Evolutionary conservation across 2,888 invertebrate genomes (phyloP).

Genomic region (Liodrosophila aerea): DNA sequence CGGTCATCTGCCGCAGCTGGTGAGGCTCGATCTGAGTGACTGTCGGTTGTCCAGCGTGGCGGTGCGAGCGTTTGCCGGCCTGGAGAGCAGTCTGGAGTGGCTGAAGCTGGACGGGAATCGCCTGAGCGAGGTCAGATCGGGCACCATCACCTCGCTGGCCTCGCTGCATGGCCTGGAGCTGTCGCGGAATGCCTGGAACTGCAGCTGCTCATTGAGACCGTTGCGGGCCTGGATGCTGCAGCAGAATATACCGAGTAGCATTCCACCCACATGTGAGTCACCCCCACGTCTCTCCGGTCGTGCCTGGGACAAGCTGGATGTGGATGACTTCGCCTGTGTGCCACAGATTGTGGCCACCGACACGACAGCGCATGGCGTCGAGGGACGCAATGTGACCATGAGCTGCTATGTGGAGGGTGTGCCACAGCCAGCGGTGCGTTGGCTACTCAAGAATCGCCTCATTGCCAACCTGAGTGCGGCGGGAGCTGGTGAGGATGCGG

Average conservation of each 20-base stretch:
- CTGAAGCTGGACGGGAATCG: slow-evolving; percentile 90
- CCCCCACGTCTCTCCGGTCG: slow-evolving; percentile 86
- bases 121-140: slow-evolving; percentile 86
- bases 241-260: slow-evolving; percentile 89
- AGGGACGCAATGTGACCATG: slow-evolving; percentile 89
- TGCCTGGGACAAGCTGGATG: slow-evolving; percentile 89
- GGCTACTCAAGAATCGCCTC: slow-evolving; percentile 88
- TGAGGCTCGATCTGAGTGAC: slow-evolving; percentile 88
- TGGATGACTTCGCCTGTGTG: slow-evolving; percentile 91
- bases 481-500: slow-evolving; percentile 65
- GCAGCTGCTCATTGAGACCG: slow-evolving; percentile 89
- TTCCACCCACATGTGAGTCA: slow-evolving; percentile 87
- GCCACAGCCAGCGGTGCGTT: slow-evolving; percentile 88
- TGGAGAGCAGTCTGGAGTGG: slow-evolving; percentile 89
- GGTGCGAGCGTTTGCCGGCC: slow-evolving; percentile 87
- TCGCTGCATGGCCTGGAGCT: slow-evolving; percentile 89
- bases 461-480: slow-evolving; percentile 85
- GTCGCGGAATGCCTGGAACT: slow-evolving; percentile 92
- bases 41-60: slow-evolving; percentile 88
- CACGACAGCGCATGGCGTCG: slow-evolving; percentile 86
- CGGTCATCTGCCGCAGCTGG: slow-evolving; percentile 86
- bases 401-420: slow-evolving; percentile 88
- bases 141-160: slow-evolving; percentile 87
- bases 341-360: slow-evolving; percentile 87
- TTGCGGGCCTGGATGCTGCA: slow-evolving; percentile 90